Percentiles rank a stretch among this genome's conserved stretches.
These are phyloP conservation scores for Hippocampus barbouri DNA, from an alignment of 2,113 vertebrate genomes.

Conservation along the genomic window DNA sequence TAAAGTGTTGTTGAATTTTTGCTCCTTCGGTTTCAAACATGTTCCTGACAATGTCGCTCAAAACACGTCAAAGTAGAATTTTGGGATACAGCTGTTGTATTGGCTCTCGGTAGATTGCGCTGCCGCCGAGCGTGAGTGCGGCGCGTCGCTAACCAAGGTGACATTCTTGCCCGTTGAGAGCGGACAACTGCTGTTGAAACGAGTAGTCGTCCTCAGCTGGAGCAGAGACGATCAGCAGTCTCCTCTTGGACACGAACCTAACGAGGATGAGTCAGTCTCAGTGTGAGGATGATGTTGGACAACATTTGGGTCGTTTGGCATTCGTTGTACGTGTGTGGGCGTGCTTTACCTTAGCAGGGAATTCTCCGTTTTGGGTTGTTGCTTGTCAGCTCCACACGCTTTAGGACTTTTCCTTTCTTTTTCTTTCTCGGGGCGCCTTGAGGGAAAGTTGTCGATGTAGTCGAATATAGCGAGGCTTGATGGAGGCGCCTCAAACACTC, in stretches of 20 bases:
- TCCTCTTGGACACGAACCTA: constrained; percentile 75
- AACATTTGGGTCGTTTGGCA: neutral
- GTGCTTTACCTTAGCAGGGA: constrained; percentile 70
- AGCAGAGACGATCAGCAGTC: constrained; percentile 73
- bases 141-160: constrained; percentile 60
- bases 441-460: constrained; percentile 71
- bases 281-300: neutral
- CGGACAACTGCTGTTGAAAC: constrained; percentile 73
- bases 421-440: constrained; percentile 65
- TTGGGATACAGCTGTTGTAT: too few species aligned
- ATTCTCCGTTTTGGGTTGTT: constrained; percentile 42
- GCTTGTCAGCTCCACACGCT: constrained; percentile 45
- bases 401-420: constrained; percentile 48
- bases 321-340: neutral
- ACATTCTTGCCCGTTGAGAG: constrained; percentile 71
- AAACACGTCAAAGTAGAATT: too few species aligned
- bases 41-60: too few species aligned
- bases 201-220: constrained; percentile 73
- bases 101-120: too few species aligned
- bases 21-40: too few species aligned
- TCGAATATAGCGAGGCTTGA: constrained; percentile 57
- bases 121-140: neutral
- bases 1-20: too few species aligned
- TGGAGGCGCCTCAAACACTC: constrained; percentile 69
- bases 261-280: neutral